These are phyloP conservation scores for Tribolium freemani DNA, from an alignment of 2,888 invertebrate species.

Conservation along the genomic window DNA sequence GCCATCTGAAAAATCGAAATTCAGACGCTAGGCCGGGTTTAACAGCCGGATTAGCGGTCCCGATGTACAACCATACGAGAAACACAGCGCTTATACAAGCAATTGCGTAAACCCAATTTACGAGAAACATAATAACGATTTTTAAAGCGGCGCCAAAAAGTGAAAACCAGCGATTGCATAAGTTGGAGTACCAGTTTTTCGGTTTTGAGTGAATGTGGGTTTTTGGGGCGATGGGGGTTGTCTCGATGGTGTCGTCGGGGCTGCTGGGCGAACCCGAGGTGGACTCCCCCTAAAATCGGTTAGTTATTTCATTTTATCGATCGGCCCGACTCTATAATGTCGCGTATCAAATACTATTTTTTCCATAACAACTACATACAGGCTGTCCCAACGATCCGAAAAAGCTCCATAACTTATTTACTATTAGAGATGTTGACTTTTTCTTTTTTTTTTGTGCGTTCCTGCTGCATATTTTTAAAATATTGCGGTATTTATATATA, in stretches of 20 bases:
- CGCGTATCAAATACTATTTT: too few species aligned
- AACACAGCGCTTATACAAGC: slow-evolving; percentile 86
- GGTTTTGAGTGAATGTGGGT: slow-evolving; percentile 88
- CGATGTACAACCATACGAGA: slow-evolving; percentile 94
- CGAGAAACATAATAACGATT: slow-evolving; percentile 90
- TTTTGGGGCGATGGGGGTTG: slow-evolving; percentile 72
- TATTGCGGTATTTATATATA: too few species aligned
- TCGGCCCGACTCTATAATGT: too few species aligned
- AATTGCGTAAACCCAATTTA: slow-evolving; percentile 94
- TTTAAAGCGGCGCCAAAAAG: slow-evolving; percentile 89
- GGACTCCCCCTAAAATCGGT: slow-evolving; percentile 60
- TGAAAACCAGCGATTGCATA: slow-evolving; percentile 96
- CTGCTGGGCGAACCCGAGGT: slow-evolving; percentile 62
- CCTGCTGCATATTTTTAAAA: too few species aligned
- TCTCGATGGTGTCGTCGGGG: slow-evolving; percentile 63
- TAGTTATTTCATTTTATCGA: background rate
- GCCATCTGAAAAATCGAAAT: slow-evolving; percentile 85
- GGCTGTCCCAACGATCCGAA: too few species aligned
- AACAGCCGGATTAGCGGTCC: slow-evolving; percentile 94
- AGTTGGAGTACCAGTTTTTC: slow-evolving; percentile 94
- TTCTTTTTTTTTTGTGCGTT: too few species aligned
- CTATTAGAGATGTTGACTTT: too few species aligned
- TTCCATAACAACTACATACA: too few species aligned
- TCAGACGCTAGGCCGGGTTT: slow-evolving; percentile 91
- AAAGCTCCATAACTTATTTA: too few species aligned